Conservation (phyloP, 2,888 invertebrate species). For the Metalampra italica region DNA sequence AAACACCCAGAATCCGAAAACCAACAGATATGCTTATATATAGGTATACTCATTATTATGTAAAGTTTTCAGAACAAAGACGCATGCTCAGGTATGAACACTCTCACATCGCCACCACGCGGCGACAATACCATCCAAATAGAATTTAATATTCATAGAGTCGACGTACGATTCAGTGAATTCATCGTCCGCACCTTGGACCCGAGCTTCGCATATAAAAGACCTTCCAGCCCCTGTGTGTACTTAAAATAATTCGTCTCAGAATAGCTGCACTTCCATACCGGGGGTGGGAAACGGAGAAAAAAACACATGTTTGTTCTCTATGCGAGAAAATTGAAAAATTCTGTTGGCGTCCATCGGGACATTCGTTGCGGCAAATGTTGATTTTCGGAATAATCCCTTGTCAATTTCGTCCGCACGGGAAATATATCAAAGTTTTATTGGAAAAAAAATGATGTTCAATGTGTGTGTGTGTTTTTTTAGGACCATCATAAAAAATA, state of each 20-base stretch:
- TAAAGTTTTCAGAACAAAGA: neutral
- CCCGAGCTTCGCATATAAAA: constrained; percentile 70
- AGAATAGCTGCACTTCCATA: constrained; percentile 63
- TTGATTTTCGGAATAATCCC: constrained; percentile 43
- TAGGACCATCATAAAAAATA: constrained; percentile 1
- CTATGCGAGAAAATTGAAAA: constrained; percentile 60
- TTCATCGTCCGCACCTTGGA: constrained; percentile 72
- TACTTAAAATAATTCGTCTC: constrained; percentile 71
- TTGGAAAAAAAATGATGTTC: constrained; percentile 12
- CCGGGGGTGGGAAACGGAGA: constrained; percentile 50
- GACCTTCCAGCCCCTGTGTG: constrained; percentile 65
- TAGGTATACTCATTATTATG: neutral
- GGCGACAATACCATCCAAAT: constrained; percentile 71
- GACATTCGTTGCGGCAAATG: constrained; percentile 37
- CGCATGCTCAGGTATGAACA: constrained; percentile 13
- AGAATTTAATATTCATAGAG: constrained; percentile 77
- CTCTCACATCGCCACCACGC: constrained; percentile 61
- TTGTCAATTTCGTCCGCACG: constrained; percentile 29
- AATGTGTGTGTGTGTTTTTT: constrained; percentile 1
- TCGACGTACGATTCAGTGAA: constrained; percentile 74
- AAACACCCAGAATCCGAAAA: too few species aligned
- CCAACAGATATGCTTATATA: too few species aligned
- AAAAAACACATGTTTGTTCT: constrained; percentile 57
- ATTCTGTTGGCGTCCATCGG: constrained; percentile 50
- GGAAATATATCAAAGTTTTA: constrained; percentile 23